Conservation (phyloP, 2,113 vertebrate species). For the Gallinago undulata region DNA sequence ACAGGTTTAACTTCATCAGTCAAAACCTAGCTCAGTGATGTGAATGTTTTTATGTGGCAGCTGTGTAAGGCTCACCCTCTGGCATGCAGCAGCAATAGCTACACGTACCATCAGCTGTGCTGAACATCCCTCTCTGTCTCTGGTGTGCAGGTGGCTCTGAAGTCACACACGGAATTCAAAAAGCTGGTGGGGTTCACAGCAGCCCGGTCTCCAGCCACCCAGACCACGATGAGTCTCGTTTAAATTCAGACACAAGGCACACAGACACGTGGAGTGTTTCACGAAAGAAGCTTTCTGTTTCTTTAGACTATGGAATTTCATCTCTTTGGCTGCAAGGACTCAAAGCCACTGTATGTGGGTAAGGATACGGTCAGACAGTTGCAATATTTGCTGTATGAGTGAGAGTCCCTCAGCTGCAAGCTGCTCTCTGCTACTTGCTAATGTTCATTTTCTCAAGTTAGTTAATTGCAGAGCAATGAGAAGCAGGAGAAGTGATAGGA, state of each 20-base stretch:
- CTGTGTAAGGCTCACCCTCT: fast-evolving
- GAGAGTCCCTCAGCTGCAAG: not conserved
- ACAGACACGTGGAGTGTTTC: not conserved
- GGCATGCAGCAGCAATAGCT: not conserved
- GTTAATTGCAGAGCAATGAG: not conserved
- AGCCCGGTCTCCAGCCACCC: not conserved
- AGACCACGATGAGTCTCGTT: not conserved
- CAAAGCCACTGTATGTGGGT: not conserved
- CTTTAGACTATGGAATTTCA: not conserved
- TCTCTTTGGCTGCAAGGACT: not conserved
- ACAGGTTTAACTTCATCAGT: not conserved
- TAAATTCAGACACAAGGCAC: not conserved
- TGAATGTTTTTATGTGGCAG: not conserved
- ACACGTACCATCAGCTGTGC: fast-evolving
- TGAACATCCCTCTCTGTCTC: not conserved
- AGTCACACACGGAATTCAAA: not conserved
- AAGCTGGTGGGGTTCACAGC: not conserved
- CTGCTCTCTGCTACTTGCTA: not conserved
- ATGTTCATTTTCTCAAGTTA: not conserved
- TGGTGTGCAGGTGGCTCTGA: not conserved
- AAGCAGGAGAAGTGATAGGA: not conserved
- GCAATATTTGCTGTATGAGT: not conserved
- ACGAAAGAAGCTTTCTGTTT: not conserved
- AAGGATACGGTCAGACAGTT: not conserved
- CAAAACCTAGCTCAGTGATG: not conserved